Evolutionary conservation across 92 coral and sea anemone species (phyloP).

Genomic region (Plumapathes pennacea): DNA sequence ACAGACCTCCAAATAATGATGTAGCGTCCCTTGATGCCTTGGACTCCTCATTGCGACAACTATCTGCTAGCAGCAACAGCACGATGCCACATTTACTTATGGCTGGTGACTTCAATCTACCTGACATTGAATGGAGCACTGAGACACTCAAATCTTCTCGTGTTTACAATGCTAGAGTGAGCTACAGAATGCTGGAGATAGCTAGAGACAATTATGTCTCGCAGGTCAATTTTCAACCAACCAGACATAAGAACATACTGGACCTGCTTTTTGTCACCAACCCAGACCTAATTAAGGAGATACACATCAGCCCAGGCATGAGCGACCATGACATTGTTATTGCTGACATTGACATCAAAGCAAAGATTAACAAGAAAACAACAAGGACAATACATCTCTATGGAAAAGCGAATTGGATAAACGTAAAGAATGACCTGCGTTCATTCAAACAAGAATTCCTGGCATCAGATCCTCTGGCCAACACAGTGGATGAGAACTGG

Average conservation of each 20-base stretch:
- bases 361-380: constrained; percentile 15
- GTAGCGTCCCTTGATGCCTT: constrained; percentile 6
- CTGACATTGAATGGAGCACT: constrained; percentile 25
- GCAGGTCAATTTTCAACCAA: constrained; percentile 17
- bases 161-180: constrained; percentile 12
- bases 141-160: constrained; percentile 5
- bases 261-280: constrained; percentile 25
- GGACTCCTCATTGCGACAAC: constrained; percentile 10
- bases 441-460: constrained; percentile 10
- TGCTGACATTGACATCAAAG: constrained; percentile 24
- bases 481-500: constrained; percentile 22
- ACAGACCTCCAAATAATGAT: constrained; percentile 32
- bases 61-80: background rate
- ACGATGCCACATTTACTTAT: constrained; percentile 26
- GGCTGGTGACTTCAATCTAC: constrained; percentile 32
- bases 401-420: constrained; percentile 32
- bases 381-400: constrained; percentile 18
- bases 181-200: constrained; percentile 21
- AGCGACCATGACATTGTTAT: constrained; percentile 45
- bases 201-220: constrained; percentile 25
- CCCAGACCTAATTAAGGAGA: constrained; percentile 15
- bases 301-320: constrained; percentile 29
- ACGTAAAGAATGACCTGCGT: constrained; percentile 12
- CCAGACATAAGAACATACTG: constrained; percentile 24
- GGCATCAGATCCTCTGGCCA: constrained; percentile 10